Evolutionary conservation across 1,140 invertebrate genomes (phyloP).

Genomic region (Drosophila lowei): DNA sequence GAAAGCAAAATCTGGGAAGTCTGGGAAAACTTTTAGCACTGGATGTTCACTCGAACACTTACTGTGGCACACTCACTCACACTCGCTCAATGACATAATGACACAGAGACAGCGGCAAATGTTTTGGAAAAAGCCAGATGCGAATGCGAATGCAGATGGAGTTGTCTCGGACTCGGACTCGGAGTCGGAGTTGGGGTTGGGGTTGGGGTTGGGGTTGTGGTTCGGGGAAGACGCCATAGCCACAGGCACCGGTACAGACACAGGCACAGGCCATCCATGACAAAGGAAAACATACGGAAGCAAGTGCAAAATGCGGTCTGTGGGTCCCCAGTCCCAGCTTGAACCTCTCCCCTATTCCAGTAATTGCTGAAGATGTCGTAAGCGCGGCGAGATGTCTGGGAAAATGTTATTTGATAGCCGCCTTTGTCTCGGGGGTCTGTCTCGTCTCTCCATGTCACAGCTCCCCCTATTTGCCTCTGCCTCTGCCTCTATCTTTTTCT

Average conservation of each 20-base stretch:
- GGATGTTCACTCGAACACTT: constrained; percentile 5
- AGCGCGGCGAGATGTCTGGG: constrained; percentile 51
- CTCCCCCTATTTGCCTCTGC: not conserved
- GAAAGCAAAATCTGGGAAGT: constrained; percentile 17
- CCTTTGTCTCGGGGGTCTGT: not conserved
- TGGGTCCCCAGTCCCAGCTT: constrained; percentile 10
- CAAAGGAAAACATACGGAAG: constrained; percentile 68
- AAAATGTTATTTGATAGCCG: constrained; percentile 40
- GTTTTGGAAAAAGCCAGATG: constrained; percentile 5
- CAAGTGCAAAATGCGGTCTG: constrained; percentile 43
- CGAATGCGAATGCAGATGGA: constrained; percentile 7
- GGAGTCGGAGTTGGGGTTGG: too few species aligned
- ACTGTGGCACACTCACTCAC: constrained; percentile 5
- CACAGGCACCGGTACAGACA: not conserved
- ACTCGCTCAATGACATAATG: constrained; percentile 59
- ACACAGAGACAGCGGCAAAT: constrained; percentile 33
- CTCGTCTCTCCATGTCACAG: too few species aligned
- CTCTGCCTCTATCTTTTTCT: constrained; percentile 10
- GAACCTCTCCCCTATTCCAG: not conserved
- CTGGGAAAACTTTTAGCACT: constrained; percentile 14
- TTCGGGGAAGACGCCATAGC: not conserved
- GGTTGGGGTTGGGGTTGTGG: constrained; percentile 26
- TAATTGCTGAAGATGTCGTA: constrained; percentile 52
- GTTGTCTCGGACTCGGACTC: too few species aligned
- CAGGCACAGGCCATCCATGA: constrained; percentile 15